These are phyloP conservation scores for Prunella strophiata DNA, from an alignment of 2,797 vertebrate genomes.

Conservation along the genomic window DNA sequence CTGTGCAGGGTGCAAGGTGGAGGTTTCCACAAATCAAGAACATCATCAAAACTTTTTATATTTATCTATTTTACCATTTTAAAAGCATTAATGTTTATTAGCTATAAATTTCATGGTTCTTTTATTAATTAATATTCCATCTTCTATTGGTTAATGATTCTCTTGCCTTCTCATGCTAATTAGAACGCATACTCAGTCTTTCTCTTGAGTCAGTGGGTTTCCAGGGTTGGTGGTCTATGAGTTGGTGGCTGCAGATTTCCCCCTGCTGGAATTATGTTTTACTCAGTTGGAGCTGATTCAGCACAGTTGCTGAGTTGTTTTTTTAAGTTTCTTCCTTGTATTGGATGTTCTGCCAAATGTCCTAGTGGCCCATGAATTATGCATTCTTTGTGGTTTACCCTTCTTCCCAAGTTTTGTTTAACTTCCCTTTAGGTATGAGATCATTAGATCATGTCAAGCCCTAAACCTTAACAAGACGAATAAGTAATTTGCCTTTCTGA, in stretches of 20 bases:
- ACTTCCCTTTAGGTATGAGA: not conserved
- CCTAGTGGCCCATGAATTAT: not conserved
- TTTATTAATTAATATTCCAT: not conserved
- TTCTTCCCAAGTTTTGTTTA: not conserved
- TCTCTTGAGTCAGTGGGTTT: not conserved
- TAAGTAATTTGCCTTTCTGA: not conserved
- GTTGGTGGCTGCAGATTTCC: not conserved
- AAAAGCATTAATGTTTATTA: not conserved
- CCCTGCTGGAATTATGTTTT: fast-evolving
- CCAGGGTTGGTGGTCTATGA: not conserved
- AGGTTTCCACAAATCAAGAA: not conserved
- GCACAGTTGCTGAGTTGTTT: not conserved
- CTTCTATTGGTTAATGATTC: not conserved
- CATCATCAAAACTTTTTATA: not conserved
- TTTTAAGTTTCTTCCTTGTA: not conserved
- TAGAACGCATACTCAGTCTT: not conserved
- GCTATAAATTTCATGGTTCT: not conserved
- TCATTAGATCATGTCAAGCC: not conserved
- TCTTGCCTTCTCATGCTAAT: not conserved
- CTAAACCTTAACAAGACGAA: not conserved
- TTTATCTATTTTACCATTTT: not conserved
- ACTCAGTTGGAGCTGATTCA: not conserved
- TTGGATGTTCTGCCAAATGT: not conserved
- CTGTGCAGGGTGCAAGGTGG: not conserved
- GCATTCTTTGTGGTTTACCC: not conserved